These are phyloP conservation scores for Drosophila atroscutellata DNA, from an alignment of 2,888 invertebrate genomes.

Conservation along the genomic window DNA sequence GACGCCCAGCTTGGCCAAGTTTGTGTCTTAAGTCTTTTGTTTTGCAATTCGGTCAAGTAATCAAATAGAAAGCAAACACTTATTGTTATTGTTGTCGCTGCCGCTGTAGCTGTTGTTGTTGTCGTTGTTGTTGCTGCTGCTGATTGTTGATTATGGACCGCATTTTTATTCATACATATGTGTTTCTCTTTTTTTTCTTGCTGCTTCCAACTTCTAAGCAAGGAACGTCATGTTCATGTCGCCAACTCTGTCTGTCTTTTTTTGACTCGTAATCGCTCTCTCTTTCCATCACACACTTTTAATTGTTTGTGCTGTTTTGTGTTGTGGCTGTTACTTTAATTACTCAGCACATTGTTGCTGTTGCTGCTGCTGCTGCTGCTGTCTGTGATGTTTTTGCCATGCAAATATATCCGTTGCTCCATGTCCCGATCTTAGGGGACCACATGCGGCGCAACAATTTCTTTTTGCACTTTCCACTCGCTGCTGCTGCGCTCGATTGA, in stretches of 20 bases:
- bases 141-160: slow-evolving; percentile 50
- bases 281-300: slow-evolving; percentile 19
- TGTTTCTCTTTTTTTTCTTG: slow-evolving; percentile 4
- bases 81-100: slow-evolving; percentile 40
- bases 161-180: slow-evolving; percentile 4
- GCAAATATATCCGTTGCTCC: slow-evolving; percentile 37
- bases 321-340: slow-evolving; percentile 66
- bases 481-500: slow-evolving; percentile 47
- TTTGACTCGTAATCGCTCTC: slow-evolving; percentile 4
- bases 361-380: not conserved
- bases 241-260: slow-evolving; percentile 21
- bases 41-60: slow-evolving; percentile 71
- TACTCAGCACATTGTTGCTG: slow-evolving; percentile 62
- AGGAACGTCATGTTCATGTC: slow-evolving; percentile 44
- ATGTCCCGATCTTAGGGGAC: slow-evolving; percentile 38
- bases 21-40: slow-evolving; percentile 76
- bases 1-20: slow-evolving; percentile 46
- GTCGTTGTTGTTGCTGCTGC: slow-evolving; percentile 29
- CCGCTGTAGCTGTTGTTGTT: slow-evolving; percentile 9
- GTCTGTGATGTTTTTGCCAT: slow-evolving; percentile 24
- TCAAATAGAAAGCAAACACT: slow-evolving; percentile 74
- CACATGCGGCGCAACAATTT: slow-evolving; percentile 54
- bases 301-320: slow-evolving; percentile 53
- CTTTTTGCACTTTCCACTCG: slow-evolving; percentile 69
- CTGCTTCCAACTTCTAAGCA: slow-evolving; percentile 16